phyloP scores from a whole-genome alignment of 2,797 vertebrate genomes.

The Carapus acus region DNA sequence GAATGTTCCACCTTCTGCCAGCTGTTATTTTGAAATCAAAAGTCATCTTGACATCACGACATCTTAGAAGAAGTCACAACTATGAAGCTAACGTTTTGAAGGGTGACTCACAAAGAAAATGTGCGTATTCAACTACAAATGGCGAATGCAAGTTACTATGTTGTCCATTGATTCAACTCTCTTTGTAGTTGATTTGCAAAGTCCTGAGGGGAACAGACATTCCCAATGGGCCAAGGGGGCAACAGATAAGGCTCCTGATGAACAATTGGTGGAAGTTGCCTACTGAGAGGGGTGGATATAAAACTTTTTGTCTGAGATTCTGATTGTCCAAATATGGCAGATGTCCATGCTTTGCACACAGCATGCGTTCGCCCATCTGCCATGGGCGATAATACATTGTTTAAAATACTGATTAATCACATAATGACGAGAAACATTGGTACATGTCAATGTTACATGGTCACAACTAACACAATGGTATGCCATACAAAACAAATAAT shows the following conservation, averaged over 20 bases:
- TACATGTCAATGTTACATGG: too few species aligned
- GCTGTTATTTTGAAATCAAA: too few species aligned
- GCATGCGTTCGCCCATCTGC: conserved; percentile 55
- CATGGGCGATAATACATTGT: too few species aligned
- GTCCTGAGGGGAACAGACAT: conserved; percentile 44
- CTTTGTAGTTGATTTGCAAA: conserved; percentile 28
- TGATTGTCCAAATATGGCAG: conserved; percentile 54
- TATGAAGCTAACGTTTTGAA: not conserved
- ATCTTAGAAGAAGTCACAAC: conserved; percentile 2
- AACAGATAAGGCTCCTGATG: conserved; percentile 64
- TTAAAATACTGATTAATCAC: too few species aligned
- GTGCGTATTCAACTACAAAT: not conserved
- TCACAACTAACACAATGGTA: too few species aligned
- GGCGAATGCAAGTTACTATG: not conserved
- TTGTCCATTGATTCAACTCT: not conserved
- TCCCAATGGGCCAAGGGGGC: conserved; percentile 49
- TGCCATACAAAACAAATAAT: too few species aligned
- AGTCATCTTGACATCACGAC: not conserved
- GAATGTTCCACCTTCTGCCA: too few species aligned
- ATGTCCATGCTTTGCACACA: conserved; percentile 52
- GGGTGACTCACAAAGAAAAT: not conserved
- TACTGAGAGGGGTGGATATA: conserved; percentile 60
- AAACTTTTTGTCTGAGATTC: conserved; percentile 69
- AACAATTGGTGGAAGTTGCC: conserved; percentile 78
- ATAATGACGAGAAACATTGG: too few species aligned